phyloP scores from a whole-genome alignment of 2,113 vertebrate genomes.

The Amphiprion ocellaris region DNA sequence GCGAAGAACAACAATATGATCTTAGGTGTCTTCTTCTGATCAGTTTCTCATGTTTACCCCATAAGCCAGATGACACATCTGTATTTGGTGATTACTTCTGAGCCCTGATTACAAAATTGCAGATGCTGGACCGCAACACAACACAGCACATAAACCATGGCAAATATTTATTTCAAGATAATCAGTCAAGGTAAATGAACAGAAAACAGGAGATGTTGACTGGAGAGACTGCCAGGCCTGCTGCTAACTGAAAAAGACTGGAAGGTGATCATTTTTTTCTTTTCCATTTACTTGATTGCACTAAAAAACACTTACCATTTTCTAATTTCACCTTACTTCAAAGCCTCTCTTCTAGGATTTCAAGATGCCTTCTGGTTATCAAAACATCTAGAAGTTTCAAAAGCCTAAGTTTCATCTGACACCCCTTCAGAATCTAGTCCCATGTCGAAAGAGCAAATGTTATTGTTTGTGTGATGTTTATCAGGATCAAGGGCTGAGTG shows the following conservation, averaged over 20 bases:
- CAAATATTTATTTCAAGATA: conserved; percentile 74
- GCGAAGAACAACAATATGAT: not conserved
- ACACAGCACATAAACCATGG: conserved; percentile 45
- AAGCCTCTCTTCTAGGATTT: conserved; percentile 16
- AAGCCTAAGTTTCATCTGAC: conserved; percentile 47
- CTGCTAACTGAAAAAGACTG: not conserved
- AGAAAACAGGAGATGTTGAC: conserved; percentile 31
- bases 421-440: conserved; percentile 35
- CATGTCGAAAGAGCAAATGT: conserved; percentile 53
- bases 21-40: not conserved
- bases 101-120: conserved; percentile 46
- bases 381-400: conserved; percentile 42
- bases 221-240: not conserved
- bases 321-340: not conserved
- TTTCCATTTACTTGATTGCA: not conserved
- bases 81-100: conserved; percentile 51
- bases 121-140: conserved; percentile 42
- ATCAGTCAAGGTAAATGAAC: conserved; percentile 68
- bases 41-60: conserved; percentile 46
- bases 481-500: conserved; percentile 59
- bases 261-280: not conserved
- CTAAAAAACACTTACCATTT: not conserved
- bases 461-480: conserved; percentile 71
- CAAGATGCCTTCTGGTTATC: conserved; percentile 35
- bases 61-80: conserved; percentile 67